Evolutionary conservation across 2,797 vertebrate genomes (phyloP), one percentile per base, ranked within the genome.

Genomic region (Alfaro cultratus): DNA sequence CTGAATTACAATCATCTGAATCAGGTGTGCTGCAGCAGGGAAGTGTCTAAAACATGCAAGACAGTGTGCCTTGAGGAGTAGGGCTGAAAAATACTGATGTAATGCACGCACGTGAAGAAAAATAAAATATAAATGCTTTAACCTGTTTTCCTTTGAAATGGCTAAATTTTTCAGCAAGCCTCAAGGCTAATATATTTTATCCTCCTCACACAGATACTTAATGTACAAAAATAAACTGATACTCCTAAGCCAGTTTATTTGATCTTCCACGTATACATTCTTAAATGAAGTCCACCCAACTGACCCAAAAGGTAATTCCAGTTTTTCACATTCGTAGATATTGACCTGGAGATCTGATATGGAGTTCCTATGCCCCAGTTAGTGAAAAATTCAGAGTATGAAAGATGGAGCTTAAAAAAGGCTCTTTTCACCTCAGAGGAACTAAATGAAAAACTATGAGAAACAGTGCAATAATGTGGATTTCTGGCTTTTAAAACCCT

Each of bases 321-420:
- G 87, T 90, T 88, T 91, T 92, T 94, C 87, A 93, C 88, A 92
- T 88, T 89, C 88, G 86, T 87, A 93, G 88, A 89, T 93, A 93
- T 93, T 91, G 90, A 93, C 88, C 92, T 74, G 82, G 87, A 87
- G 89, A 77, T 85, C 74, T 80, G 84, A 77, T 82, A 64, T 90
- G 86, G 83, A 80, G 6, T 31, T 82, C 83, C 83, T 83, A 76
- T 91, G 87, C 81, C 89, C 80, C 83, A 88, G 85, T 85, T 87
- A 80, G 85, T 77, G 83, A 79, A 88, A 85, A 83, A 87, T 85
- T 86, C 76, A 81, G 75, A 79, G 75, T 82, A 84, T 87, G 80
- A 91, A 81, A 78, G 85, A 89, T 79, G 80, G 83, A 70, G 78
- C 75, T 88, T 91, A 76, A 91, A 92, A 86, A 87, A 85, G 91